Percentiles rank a stretch among this genome's conserved stretches.
phyloP scores from a whole-genome alignment of 2,888 invertebrate species.

The Himalopsyche tibetana region DNA sequence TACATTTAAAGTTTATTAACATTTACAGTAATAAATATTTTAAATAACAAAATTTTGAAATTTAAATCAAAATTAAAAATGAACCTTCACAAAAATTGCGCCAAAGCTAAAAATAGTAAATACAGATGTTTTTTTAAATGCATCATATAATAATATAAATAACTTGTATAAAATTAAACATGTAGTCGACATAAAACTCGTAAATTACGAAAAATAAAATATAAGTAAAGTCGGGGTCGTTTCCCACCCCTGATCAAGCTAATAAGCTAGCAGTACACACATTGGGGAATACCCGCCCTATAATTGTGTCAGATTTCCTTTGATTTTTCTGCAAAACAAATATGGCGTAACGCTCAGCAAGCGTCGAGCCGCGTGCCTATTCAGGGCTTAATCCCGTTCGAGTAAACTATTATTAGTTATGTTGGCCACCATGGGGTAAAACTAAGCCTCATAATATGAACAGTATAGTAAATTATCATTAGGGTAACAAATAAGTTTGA shows the following conservation, averaged over 20 bases:
- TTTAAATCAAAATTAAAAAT: too few species aligned
- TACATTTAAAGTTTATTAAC: too few species aligned
- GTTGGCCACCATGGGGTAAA: slow-evolving; percentile 38
- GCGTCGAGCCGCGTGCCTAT: slow-evolving; percentile 51
- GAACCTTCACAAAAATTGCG: too few species aligned
- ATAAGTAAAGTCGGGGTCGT: too few species aligned
- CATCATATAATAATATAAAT: too few species aligned
- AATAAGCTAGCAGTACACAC: neutral
- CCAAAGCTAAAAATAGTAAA: too few species aligned
- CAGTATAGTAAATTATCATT: neutral
- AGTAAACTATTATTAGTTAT: slow-evolving; percentile 56
- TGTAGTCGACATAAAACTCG: too few species aligned
- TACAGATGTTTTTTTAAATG: too few species aligned
- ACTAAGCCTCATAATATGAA: slow-evolving; percentile 1
- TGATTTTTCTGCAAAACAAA: slow-evolving; percentile 52
- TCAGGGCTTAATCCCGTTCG: slow-evolving; percentile 51
- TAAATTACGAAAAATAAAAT: too few species aligned
- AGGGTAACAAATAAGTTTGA: neutral
- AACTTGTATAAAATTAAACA: too few species aligned
- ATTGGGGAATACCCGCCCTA: slow-evolving; percentile 4
- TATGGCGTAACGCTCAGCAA: slow-evolving; percentile 49
- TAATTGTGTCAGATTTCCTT: slow-evolving; percentile 50
- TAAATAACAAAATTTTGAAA: too few species aligned
- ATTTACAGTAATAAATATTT: too few species aligned
- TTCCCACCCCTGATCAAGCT: neutral